Evolutionary conservation across 2,797 vertebrate genomes (phyloP).

Genomic region (Sebastiscus albofasciatus): DNA sequence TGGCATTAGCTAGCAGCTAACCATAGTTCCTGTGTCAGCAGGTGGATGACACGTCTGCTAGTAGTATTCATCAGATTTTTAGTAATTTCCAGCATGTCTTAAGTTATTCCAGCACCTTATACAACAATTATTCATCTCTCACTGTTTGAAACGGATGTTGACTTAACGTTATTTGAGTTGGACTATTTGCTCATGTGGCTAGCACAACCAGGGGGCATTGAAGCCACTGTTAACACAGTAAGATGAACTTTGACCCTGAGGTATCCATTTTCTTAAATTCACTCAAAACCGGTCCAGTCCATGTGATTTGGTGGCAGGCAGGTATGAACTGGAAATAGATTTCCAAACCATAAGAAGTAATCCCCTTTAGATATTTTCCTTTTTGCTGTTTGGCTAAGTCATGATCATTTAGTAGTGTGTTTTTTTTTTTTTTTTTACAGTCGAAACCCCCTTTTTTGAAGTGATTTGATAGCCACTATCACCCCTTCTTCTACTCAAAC

Average conservation of each 20-base stretch:
- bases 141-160: neutral
- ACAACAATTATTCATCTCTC: rapidly evolving
- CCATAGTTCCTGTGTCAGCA: conserved; percentile 60
- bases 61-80: neutral
- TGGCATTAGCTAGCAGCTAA: conserved; percentile 72
- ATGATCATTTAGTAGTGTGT: neutral
- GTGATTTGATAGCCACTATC: neutral
- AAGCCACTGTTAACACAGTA: conserved; percentile 53
- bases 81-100: too few relatives aligned
- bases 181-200: conserved; percentile 46
- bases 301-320: neutral
- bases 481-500: neutral
- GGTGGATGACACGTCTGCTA: conserved; percentile 71
- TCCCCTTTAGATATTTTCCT: neutral
- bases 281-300: neutral
- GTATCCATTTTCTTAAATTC: conserved; percentile 77
- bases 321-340: neutral
- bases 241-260: conserved; percentile 78
- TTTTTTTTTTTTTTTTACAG: neutral
- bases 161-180: neutral
- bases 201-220: conserved; percentile 34
- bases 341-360: neutral
- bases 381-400: neutral
- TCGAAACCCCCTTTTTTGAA: neutral
- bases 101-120: rapidly evolving